Evolutionary conservation across 2,113 vertebrate genomes (phyloP), one percentile per base, ranked within the genome.

Genomic region (Edolisoma coerulescens): DNA sequence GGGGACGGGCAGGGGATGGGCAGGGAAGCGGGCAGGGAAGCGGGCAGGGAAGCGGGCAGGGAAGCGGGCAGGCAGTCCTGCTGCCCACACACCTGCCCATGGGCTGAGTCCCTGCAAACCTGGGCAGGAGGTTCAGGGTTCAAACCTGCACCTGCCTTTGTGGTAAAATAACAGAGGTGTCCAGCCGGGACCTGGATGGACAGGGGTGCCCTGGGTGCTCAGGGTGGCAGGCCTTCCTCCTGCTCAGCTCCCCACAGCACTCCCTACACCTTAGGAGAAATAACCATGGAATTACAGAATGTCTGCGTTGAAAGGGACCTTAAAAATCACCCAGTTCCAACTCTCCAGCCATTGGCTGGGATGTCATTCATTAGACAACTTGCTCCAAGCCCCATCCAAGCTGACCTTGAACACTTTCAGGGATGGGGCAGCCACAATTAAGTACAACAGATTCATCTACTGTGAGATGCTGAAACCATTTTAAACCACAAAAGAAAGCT

Each of bases 81-180:
- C 56, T 50, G 17, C 76, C 82, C 39, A 41, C 47, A 2, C 37
- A 6, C 24, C 61, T 26, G 56, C 44, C 60, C 45, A 13, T 1
- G 2, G 45, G 32, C 67, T 4, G 7, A 57, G 45, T 35, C 47
- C 30, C 47, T 12, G 41, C 75, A 76, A 41, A 77, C 16, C 63
- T 1, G 0, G 30, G 47, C 69, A 3, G 35, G 37, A 1, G 1
- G 21, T 18, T 26, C 6, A 1, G 54, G 84, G 57, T n/a, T 39
- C 68, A 65, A 27, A 90, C 24, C 32, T 5, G 35, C 4, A 11
- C 30, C 50, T 20, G 21, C 33, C 59, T 21, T 56, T 37, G 20
- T 7, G 7, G 45, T 50, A 37, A 63, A 81, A 21, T 8, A 85
- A 18, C 7, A 8, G 76, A 39, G 44, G 14, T 0, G 0, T 3